Percentiles rank a stretch among this genome's conserved stretches.
phyloP scores from a whole-genome alignment of 2,113 vertebrate genomes.

The Cardinalis cardinalis region DNA sequence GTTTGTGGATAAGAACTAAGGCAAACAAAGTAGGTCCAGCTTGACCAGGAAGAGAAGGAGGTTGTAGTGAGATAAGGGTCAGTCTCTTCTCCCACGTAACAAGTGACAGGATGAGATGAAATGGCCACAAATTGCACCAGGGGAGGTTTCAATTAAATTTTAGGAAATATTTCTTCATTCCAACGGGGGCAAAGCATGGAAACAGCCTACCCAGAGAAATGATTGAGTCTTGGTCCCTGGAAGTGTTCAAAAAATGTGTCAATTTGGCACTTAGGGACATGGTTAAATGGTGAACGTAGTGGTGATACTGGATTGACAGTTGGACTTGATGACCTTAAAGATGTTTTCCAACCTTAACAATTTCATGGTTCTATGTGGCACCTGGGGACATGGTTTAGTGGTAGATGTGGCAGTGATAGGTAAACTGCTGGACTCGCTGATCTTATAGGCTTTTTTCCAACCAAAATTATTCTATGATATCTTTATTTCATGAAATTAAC shows the following conservation, averaged over 20 bases:
- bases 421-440: neutral
- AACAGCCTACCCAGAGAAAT: neutral
- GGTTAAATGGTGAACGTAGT: neutral
- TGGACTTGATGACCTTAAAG: neutral
- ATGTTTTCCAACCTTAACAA: neutral
- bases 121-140: neutral
- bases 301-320: too few species aligned
- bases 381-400: neutral
- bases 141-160: neutral
- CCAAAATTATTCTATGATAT: neutral
- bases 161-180: neutral
- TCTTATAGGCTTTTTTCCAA: neutral
- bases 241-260: neutral
- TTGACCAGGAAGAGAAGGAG: neutral
- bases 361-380: neutral
- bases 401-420: neutral
- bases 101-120: neutral
- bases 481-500: neutral
- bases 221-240: neutral
- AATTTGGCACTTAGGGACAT: neutral
- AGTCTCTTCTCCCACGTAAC: neutral
- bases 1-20: neutral
- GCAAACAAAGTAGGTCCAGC: neutral
- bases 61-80: neutral
- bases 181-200: neutral